Evolutionary conservation across 2,888 invertebrate genomes (phyloP), one percentile per base, ranked within the genome.

Genomic region (Callyntrura guangdongensis): DNA sequence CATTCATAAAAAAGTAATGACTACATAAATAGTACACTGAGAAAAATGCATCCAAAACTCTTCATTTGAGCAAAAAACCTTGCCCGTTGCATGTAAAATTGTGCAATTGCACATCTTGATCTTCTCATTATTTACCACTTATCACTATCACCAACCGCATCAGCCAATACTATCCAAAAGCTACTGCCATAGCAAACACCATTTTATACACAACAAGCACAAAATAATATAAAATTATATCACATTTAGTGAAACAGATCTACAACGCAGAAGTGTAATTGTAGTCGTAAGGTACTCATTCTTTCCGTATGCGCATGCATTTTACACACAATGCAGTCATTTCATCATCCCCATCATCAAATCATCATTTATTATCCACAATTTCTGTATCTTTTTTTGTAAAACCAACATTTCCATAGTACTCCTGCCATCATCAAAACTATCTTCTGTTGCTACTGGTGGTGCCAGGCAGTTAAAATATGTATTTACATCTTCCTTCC

Each of bases 101-200:
- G 72, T 47, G 47, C 69, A 72, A 72, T 45, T 72, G 72, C 72
- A 72, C 72, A 72, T 72, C 72, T 36, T 69, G 67, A 72, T 72
- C 47, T 45, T 72, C 17, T 47, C 72, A 47, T 72, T 11, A 69
- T 69, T 47, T 17, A 36, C 36, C 61, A 61, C 9, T 61, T 8
- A 61, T 17, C 61, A 61, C 9, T 17, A 20, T 53, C 53, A 9
- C n/a, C 53, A 53, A 14, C 3, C 12, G 2, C 53, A 53, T 53
- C 53, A 53, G 53, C 11, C 12, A 53, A 53, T 53, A 53, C 8
- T n/a, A 53, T 53, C 53, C 22, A 61, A 61, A 8, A 59, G 17
- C 22, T 22, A 64, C 20, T 61, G 61, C 12, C 12, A 22, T 8
- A 17, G 22, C 22, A 25, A 64, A 64, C 14, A 69, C 22, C 69